These are phyloP conservation scores for Ophion slaviceki DNA, from an alignment of 2,888 invertebrate genomes.

Conservation along the genomic window DNA sequence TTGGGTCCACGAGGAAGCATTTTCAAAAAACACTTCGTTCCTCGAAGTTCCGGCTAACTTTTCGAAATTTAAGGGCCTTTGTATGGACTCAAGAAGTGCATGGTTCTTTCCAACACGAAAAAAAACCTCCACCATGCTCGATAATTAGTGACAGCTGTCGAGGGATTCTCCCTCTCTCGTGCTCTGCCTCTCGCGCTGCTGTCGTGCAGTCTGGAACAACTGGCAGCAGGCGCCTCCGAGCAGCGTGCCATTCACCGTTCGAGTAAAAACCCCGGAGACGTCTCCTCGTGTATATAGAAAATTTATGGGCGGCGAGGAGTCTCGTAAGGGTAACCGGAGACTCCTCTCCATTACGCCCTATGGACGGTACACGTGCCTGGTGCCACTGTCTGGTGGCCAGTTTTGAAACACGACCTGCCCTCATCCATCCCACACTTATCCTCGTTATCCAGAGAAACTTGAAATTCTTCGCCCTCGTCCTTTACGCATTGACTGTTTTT, in stretches of 20 bases:
- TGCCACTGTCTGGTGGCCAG: constrained; percentile 39
- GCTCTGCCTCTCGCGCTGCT: constrained; percentile 13
- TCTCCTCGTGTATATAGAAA: constrained; percentile 22
- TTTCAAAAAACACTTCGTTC: constrained; percentile 36
- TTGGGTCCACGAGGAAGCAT: constrained; percentile 3
- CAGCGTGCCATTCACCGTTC: constrained; percentile 32
- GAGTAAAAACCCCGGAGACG: constrained; percentile 40
- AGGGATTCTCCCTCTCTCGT: constrained; percentile 34
- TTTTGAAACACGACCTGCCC: constrained; percentile 48
- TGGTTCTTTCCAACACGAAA: constrained; percentile 10
- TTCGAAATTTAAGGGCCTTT: not conserved
- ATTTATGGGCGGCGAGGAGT: constrained; percentile 53
- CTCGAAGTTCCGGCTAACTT: constrained; percentile 24
- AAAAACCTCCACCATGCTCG: constrained; percentile 58
- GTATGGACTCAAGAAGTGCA: not conserved
- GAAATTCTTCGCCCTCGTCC: not conserved
- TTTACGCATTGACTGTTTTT: not conserved
- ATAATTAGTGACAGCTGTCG: constrained; percentile 70
- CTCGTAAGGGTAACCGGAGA: constrained; percentile 58
- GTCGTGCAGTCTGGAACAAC: constrained; percentile 33
- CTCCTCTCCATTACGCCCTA: constrained; percentile 60
- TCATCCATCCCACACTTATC: constrained; percentile 9
- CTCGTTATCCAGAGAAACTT: not conserved
- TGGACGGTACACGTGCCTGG: constrained; percentile 58
- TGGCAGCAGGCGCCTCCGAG: constrained; percentile 42